These are phyloP conservation scores for Climacteris rufus DNA, from an alignment of 2,113 vertebrate species.

Conservation along the genomic window DNA sequence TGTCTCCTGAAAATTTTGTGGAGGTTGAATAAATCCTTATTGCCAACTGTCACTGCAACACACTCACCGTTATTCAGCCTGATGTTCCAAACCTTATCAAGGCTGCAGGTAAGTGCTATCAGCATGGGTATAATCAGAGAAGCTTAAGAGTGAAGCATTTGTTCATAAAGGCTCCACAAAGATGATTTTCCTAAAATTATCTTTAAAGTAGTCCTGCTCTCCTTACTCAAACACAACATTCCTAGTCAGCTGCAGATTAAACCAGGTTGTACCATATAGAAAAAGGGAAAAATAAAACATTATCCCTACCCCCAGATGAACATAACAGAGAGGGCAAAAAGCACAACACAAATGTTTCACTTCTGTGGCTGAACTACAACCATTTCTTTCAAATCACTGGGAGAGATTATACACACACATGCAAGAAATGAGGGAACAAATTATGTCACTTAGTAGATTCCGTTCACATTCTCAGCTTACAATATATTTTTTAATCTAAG, in stretches of 20 bases:
- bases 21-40: neutral
- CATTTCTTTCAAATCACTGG: neutral
- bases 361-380: neutral
- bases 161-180: neutral
- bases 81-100: neutral
- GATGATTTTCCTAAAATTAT: neutral
- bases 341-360: neutral
- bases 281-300: fast-evolving
- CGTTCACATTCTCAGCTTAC: neutral
- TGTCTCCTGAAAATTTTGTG: neutral
- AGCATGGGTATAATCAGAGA: neutral
- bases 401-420: neutral
- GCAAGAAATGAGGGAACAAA: neutral
- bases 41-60: neutral
- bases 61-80: neutral
- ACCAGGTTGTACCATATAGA: fast-evolving
- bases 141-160: neutral
- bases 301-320: neutral
- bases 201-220: neutral
- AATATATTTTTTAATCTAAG: neutral
- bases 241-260: neutral
- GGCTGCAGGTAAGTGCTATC: neutral
- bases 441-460: neutral
- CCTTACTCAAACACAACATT: neutral
- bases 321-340: neutral